Evolutionary conservation across 2,113 vertebrate genomes (phyloP), one percentile per base, ranked within the genome.

Genomic region (Xiphias gladius): DNA sequence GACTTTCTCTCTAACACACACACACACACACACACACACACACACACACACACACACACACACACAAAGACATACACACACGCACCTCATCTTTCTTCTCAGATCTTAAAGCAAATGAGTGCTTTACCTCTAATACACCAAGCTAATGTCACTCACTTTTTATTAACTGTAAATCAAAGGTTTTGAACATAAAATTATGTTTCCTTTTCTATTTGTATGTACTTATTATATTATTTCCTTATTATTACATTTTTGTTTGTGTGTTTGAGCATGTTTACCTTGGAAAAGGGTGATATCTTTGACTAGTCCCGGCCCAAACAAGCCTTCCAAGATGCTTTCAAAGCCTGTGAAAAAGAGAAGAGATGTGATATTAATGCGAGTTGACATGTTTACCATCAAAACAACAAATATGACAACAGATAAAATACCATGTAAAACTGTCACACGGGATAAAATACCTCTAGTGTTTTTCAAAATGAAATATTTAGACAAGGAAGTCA

Each of bases 271-370:
- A 1, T n/a, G 24, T 87, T 95, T 97, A 99, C 98, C 98, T 99
- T 98, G 97, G 96, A 97, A 97, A 83, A 97, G 94, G 89, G 96
- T 97, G 95, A 97, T 95, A 94, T 98, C 96, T 96, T 97, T 96
- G 95, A 98, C 96, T 96, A 98, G 97, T 96, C 96, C 96, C 91
- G 97, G 96, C 96, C 97, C 97, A 97, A 98, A 98, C 95, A 99
- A 96, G 94, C 98, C 96, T 96, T 99, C 97, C 96, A 99, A 96
- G 97, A 99, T 98, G 96, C 97, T 99, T 96, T 99, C 97, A 97
- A 98, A 99, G 89, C 97, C 97, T 99, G 96, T 3, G 94, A 74
- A 26, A 93, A 89, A 88, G 84, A 94, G 89, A 80, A 6, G 71
- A 86, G 90, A 91, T 0, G 54, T 13, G 43, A 90, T 0, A 22